phyloP scores from a whole-genome alignment of 2,888 invertebrate genomes.

The Stegana nigrithorax region DNA sequence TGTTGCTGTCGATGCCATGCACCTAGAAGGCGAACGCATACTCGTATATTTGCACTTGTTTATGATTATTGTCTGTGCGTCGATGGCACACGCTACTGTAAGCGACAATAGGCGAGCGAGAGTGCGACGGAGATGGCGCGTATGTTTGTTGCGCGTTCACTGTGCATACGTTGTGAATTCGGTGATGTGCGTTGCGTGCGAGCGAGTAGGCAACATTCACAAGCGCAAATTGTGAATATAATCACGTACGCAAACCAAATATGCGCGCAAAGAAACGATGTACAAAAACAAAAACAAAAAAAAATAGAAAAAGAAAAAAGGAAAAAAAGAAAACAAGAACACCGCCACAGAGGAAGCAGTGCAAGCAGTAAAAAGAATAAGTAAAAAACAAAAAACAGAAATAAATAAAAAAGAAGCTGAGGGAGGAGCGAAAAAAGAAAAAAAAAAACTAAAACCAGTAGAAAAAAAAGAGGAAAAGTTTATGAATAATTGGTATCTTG shows the following conservation, averaged over 20 bases:
- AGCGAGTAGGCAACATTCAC: not conserved
- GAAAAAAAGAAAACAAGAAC: no score
- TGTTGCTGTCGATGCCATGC: not conserved
- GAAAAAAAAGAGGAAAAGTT: no score
- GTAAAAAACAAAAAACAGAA: not conserved
- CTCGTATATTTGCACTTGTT: conserved; percentile 10
- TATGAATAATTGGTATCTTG: conserved; percentile 38
- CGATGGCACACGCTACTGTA: no score
- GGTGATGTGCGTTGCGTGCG: no score
- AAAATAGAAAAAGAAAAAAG: not conserved
- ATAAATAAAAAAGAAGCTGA: not conserved
- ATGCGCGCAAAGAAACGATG: not conserved
- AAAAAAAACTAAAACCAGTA: conserved; percentile 29
- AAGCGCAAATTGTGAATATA: not conserved
- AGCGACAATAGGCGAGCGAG: no score
- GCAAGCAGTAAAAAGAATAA: not conserved
- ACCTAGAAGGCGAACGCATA: not conserved
- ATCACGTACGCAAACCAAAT: conserved; percentile 7
- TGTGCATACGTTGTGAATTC: not conserved
- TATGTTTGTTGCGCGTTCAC: no score
- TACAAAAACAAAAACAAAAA: not conserved
- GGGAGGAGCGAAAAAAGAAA: not conserved
- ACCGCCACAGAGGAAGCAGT: no score
- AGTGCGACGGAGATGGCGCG: no score
- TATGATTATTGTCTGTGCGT: not conserved